These are phyloP conservation scores for Regulus satrapa DNA, from an alignment of 2,113 vertebrate genomes.

Conservation along the genomic window DNA sequence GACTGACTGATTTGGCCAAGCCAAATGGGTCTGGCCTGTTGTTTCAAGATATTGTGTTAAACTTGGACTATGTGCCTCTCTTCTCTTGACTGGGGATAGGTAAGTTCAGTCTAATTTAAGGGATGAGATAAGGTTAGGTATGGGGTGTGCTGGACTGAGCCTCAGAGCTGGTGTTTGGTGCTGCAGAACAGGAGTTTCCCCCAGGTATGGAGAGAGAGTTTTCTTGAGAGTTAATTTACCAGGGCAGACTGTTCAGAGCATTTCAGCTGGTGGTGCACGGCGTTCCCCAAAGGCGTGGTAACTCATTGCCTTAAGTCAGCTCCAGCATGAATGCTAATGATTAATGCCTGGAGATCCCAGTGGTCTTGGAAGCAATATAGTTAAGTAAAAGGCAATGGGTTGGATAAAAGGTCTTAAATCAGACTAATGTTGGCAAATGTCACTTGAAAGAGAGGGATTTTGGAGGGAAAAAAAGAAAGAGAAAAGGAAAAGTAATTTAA, in stretches of 20 bases:
- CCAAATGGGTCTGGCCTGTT: neutral
- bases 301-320: slow-evolving; percentile 22
- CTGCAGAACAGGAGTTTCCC: accelerated
- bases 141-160: neutral
- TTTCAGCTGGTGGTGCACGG: neutral
- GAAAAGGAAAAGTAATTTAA: slow-evolving; percentile 3
- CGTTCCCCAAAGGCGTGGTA: neutral
- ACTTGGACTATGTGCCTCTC: neutral
- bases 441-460: slow-evolving; percentile 63
- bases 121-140: accelerated
- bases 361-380: slow-evolving; percentile 54
- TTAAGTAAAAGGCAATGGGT: slow-evolving; percentile 65
- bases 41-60: accelerated
- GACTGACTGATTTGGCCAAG: neutral
- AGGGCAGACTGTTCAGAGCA: neutral
- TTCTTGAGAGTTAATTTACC: neutral
- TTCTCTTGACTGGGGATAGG: neutral
- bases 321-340: slow-evolving; percentile 13
- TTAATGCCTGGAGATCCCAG: slow-evolving; percentile 45
- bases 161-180: accelerated
- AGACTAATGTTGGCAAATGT: slow-evolving; percentile 59
- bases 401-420: slow-evolving; percentile 69
- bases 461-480: neutral
- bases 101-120: neutral
- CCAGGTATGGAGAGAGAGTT: neutral